These are phyloP conservation scores for Lobophora halterata DNA, from an alignment of 2,888 invertebrate genomes.

Conservation along the genomic window DNA sequence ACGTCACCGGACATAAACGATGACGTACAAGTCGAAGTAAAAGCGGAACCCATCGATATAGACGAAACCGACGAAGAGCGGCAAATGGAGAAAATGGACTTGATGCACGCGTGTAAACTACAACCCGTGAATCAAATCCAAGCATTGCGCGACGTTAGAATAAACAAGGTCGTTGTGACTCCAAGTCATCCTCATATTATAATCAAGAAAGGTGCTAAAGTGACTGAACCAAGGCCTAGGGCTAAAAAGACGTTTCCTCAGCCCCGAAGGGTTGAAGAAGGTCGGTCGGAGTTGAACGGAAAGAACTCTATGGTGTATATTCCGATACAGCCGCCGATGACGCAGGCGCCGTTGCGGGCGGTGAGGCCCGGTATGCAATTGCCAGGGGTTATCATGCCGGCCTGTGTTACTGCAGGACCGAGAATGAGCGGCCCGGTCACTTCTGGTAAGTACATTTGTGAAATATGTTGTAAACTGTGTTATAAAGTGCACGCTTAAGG, in stretches of 20 bases:
- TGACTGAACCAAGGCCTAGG: conserved; percentile 43
- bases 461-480: too few relatives aligned
- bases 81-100: conserved; percentile 60
- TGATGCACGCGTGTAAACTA: conserved; percentile 64
- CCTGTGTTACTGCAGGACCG: conserved; percentile 19
- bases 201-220: conserved; percentile 32
- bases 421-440: conserved; percentile 29
- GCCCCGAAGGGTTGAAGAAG: conserved; percentile 59
- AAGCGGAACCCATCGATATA: conserved; percentile 65
- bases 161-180: conserved; percentile 57
- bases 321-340: conserved; percentile 68
- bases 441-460: conserved; percentile 35
- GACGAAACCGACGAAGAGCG: conserved; percentile 56
- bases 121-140: conserved; percentile 53
- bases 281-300: conserved; percentile 59
- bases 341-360: conserved; percentile 54
- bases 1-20: conserved; percentile 49
- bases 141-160: conserved; percentile 60
- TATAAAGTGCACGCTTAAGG: too few relatives aligned
- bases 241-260: conserved; percentile 70
- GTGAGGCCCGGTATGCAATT: conserved; percentile 30
- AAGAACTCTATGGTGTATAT: conserved; percentile 77
- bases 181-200: conserved; percentile 36
- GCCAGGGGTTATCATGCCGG: conserved; percentile 8
- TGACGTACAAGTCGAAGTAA: conserved; percentile 60